Evolutionary conservation across 2,113 vertebrate species (phyloP).

Genomic region (Butastur rufipennis): DNA sequence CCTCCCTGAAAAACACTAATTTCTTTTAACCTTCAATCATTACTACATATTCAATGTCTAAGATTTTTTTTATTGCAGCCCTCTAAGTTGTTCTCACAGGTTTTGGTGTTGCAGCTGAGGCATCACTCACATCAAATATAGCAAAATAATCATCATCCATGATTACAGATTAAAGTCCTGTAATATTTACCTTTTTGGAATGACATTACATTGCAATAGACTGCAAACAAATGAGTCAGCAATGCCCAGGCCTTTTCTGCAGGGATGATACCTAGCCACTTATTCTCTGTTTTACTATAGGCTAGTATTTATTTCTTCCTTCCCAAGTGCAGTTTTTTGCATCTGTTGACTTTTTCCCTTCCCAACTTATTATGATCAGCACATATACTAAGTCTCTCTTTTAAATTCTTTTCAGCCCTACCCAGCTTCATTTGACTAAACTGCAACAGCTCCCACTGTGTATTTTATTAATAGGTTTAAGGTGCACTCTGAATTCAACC

Average conservation of each 20-base stretch:
- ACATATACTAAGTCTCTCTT: not conserved
- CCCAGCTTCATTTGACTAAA: not conserved
- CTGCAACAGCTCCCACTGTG: not conserved
- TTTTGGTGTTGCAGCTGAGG: not conserved
- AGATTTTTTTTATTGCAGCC: not conserved
- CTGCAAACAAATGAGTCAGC: not conserved
- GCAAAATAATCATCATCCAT: not conserved
- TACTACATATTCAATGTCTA: not conserved
- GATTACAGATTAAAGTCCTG: not conserved
- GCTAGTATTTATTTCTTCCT: not conserved
- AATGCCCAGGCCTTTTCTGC: not conserved
- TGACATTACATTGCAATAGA: not conserved
- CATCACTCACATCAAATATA: not conserved
- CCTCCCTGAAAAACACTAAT: not conserved
- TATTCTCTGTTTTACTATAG: not conserved
- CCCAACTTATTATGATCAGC: not conserved
- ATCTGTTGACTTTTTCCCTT: not conserved
- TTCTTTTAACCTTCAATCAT: not conserved
- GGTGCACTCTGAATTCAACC: not conserved
- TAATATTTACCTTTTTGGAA: not conserved
- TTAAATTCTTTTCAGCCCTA: not conserved
- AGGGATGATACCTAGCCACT: not conserved
- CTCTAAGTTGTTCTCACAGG: not conserved
- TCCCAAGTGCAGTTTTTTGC: not conserved
- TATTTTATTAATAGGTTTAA: not conserved